Evolutionary conservation across 2,797 vertebrate species (phyloP), one percentile per base, ranked within the genome.

Genomic region (Lemur catta): DNA sequence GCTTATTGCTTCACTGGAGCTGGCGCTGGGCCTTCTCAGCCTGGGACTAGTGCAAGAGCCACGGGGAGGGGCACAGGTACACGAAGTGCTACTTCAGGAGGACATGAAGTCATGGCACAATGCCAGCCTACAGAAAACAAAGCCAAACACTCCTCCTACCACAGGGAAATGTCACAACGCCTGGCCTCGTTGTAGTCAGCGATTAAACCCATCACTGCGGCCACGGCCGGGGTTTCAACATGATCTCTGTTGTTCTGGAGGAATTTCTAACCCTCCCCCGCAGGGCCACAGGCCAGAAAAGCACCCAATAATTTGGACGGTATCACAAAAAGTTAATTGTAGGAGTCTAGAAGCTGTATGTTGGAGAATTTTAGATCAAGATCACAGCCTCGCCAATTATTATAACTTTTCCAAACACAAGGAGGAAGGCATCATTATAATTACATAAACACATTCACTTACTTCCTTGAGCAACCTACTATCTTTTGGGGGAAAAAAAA

Each of bases 1-100:
- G 84, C 86, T 96, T 97, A 57, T 78, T 76, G 71, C 89, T 97
- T 94, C 97, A 97, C 97, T 87, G 72, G 93, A 46, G n/a, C 67
- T 97, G 96, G 94, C 93, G 28, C 33, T 14, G 94, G 14, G 92
- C 82, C 94, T 50, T 97, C 86, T 89, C 81, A 71, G 67, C 84
- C 78, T 76, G 94, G 82, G 97, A 97, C 93, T 30, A 82, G 20
- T 13, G 67, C 67, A 69, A 86, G 86, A 92, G 67, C 41, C 41
- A 50, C 0, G 6, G 52, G 88, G 96, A 96, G 96, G n/a, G 91
- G 28, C n/a, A 65, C 20, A 13, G 57, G 46, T 28, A 79, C 91
- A 4, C 90, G 50, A 95, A 93, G 81, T 84, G 75, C 46, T 93
- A 50, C 93, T 92, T 90, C 82, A 82, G 91, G 61, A 65, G 91